A percentile compares a stretch with the other conserved stretches of the same genome.
Evolutionary conservation across 2,797 vertebrate species (phyloP).

Genomic region (Lepidocolaptes lacrymiger): DNA sequence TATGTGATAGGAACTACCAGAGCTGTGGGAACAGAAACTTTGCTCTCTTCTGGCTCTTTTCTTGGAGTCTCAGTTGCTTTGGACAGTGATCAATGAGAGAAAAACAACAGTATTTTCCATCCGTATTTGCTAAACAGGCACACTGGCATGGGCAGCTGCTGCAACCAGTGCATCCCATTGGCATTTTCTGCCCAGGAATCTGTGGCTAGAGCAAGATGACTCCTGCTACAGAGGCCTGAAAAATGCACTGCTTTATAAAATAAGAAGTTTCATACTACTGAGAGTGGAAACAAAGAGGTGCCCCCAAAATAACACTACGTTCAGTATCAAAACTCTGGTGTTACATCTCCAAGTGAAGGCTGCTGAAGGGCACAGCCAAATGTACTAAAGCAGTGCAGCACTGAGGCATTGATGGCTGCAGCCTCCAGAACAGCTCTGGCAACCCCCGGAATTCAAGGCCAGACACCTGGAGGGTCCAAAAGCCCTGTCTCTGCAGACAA

Average conservation of each 20-base stretch:
- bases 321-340: neutral
- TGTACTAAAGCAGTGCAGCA: neutral
- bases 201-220: neutral
- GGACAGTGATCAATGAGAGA: slow-evolving; percentile 4
- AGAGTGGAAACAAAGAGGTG: neutral
- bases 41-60: neutral
- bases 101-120: slow-evolving; percentile 31
- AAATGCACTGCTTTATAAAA: neutral
- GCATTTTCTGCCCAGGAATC: neutral
- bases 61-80: slow-evolving; percentile 11
- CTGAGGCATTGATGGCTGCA: neutral
- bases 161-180: neutral
- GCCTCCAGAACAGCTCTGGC: neutral
- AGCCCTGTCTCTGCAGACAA: neutral
- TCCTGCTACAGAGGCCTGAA: neutral
- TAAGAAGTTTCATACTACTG: neutral
- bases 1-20: neutral
- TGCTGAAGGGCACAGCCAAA: neutral
- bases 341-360: neutral
- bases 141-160: slow-evolving; percentile 3
- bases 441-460: neutral
- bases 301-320: neutral
- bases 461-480: neutral
- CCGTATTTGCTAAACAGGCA: neutral
- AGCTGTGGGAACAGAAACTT: neutral